Evolutionary conservation across 2,888 invertebrate species (phyloP).

Genomic region (Tachina fera): DNA sequence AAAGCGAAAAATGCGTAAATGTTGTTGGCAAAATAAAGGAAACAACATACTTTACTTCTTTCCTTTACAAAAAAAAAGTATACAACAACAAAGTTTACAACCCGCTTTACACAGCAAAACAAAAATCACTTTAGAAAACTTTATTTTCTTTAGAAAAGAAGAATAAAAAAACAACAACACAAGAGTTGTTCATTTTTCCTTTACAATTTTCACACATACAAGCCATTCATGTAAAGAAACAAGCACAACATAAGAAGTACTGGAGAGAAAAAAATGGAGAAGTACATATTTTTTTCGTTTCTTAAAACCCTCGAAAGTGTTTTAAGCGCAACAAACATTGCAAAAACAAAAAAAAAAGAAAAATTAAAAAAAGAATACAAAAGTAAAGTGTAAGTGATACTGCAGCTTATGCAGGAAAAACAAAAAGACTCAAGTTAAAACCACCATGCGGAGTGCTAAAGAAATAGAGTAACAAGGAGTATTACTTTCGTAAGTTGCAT

Average conservation of each 20-base stretch:
- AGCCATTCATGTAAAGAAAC: constrained; percentile 41
- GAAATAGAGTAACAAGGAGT: constrained; percentile 47
- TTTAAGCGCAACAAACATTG: constrained; percentile 55
- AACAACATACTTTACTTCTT: constrained; percentile 20
- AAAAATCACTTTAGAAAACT: constrained; percentile 50
- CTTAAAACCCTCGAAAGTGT: constrained; percentile 56
- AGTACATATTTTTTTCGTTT: constrained; percentile 23
- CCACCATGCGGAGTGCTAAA: constrained; percentile 54
- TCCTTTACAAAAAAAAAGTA: not conserved
- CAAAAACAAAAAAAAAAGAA: constrained; percentile 41
- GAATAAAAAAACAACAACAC: not conserved
- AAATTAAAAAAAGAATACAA: constrained; percentile 2
- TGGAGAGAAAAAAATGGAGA: not conserved
- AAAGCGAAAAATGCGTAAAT: constrained; percentile 70
- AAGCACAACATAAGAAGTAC: constrained; percentile 29
- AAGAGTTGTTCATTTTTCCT: constrained; percentile 33
- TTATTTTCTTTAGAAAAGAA: constrained; percentile 16
- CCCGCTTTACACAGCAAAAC: constrained; percentile 1
- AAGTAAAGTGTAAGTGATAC: constrained; percentile 71
- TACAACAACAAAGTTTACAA: constrained; percentile 2
- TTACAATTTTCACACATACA: constrained; percentile 57
- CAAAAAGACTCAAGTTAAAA: constrained; percentile 44
- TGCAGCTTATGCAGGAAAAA: constrained; percentile 27
- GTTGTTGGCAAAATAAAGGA: constrained; percentile 54
- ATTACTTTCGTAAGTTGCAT: constrained; percentile 48